phyloP scores from a whole-genome alignment of 2,888 invertebrate genomes.

The Vandiemenella viatica region DNA sequence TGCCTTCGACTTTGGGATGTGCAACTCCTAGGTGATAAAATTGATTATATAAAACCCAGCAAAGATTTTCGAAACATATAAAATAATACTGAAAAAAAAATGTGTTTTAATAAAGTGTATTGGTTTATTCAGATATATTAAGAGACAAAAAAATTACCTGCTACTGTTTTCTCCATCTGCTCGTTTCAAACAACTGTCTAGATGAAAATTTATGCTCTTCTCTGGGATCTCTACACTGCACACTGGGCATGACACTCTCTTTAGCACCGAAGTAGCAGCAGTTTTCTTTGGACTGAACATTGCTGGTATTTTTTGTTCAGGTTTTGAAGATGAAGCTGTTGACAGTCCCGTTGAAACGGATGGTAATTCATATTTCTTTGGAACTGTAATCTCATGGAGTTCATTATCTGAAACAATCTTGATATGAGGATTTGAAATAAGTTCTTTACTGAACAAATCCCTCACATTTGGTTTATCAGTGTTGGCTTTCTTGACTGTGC shows the following conservation, averaged over 20 bases:
- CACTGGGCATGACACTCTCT: conserved; percentile 31
- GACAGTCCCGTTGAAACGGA: too few species aligned
- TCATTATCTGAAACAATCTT: not conserved
- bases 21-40: too few species aligned
- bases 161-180: conserved; percentile 16
- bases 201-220: conserved; percentile 31
- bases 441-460: not conserved
- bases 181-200: conserved; percentile 32
- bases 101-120: too few species aligned
- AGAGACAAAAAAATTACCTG: not conserved
- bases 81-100: too few species aligned
- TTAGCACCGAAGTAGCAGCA: not conserved
- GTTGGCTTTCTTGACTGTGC: not conserved
- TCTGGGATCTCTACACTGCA: conserved; percentile 29
- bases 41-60: too few species aligned
- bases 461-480: too few species aligned
- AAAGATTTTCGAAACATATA: too few species aligned
- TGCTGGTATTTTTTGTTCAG: not conserved
- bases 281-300: not conserved
- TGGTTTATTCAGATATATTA: not conserved
- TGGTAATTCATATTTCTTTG: not conserved
- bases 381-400: not conserved
- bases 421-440: not conserved
- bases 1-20: not conserved
- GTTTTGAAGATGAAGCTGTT: too few species aligned